phyloP scores from a whole-genome alignment of 2,888 invertebrate genomes.

The Diaperis boleti region DNA sequence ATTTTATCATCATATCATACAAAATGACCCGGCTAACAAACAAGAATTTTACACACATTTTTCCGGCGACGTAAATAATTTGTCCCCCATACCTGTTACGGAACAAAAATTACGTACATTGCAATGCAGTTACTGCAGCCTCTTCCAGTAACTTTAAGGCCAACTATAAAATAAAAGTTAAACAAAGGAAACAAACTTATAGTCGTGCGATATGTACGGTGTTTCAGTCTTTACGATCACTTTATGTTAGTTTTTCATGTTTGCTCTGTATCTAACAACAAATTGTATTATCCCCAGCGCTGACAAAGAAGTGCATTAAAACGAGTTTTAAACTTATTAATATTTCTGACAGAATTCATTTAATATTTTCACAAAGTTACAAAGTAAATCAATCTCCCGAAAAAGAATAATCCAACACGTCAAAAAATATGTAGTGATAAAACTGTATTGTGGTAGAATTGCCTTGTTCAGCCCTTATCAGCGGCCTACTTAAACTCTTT shows the following conservation, averaged over 20 bases:
- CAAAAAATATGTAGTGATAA: conserved; percentile 44
- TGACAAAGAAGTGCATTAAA: conserved; percentile 23
- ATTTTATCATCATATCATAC: too few relatives aligned
- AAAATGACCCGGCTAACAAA: too few relatives aligned
- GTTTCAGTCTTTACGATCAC: conserved; percentile 2
- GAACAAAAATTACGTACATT: too few relatives aligned
- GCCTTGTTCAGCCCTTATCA: conserved; percentile 50
- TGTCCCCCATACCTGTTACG: too few relatives aligned
- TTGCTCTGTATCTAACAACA: conserved; percentile 1
- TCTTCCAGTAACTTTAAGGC: not conserved
- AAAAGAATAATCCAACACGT: conserved; percentile 34
- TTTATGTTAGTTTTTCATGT: not conserved
- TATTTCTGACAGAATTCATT: conserved; percentile 6
- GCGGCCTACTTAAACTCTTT: conserved; percentile 53
- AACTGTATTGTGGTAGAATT: conserved; percentile 45
- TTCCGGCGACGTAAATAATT: not conserved
- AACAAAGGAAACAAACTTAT: not conserved
- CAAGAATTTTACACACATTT: not conserved
- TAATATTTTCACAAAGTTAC: conserved; percentile 15
- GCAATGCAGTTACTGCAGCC: not conserved
- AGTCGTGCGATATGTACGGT: not conserved
- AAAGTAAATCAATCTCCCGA: conserved; percentile 27
- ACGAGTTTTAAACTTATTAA: conserved; percentile 3
- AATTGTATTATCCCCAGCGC: conserved; percentile 5
- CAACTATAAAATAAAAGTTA: not conserved